Percentiles rank a stretch among this genome's conserved stretches.
phyloP scores from a whole-genome alignment of 1,140 invertebrate genomes.

The Lepidurus arcticus region DNA sequence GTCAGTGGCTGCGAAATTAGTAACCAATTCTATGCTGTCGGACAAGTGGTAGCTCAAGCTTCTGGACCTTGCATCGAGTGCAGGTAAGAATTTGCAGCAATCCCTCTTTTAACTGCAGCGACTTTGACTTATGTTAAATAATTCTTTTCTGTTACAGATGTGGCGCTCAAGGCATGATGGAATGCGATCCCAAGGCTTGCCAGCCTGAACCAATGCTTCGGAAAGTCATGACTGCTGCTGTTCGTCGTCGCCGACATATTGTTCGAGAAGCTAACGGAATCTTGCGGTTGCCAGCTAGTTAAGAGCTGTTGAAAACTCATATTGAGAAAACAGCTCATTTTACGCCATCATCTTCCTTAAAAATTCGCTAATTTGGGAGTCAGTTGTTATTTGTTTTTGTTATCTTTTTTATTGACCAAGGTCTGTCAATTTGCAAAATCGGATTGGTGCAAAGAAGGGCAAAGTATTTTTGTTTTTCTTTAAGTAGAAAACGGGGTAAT shows the following conservation, averaged over 20 bases:
- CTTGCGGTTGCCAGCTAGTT: slow-evolving; percentile 26
- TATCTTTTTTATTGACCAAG: neutral
- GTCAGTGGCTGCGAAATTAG: slow-evolving; percentile 69
- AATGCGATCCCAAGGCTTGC: slow-evolving; percentile 82
- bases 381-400: neutral
- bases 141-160: slow-evolving; percentile 57
- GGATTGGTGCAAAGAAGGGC: neutral
- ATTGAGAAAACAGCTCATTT: neutral
- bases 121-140: slow-evolving; percentile 31
- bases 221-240: slow-evolving; percentile 71
- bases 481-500: neutral
- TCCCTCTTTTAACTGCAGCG: neutral
- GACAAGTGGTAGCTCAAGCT: slow-evolving; percentile 70
- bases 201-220: slow-evolving; percentile 78
- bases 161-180: slow-evolving; percentile 82
- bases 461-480: no score
- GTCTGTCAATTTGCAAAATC: neutral
- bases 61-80: slow-evolving; percentile 86
- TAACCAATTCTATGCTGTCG: slow-evolving; percentile 71
- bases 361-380: neutral
- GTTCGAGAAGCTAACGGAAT: slow-evolving; percentile 28
- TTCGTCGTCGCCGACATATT: slow-evolving; percentile 29
- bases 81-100: slow-evolving; percentile 62
- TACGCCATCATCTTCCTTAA: neutral
- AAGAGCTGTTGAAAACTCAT: neutral